These are phyloP conservation scores for Gallinago media DNA, from an alignment of 2,113 vertebrate genomes.

Conservation along the genomic window DNA sequence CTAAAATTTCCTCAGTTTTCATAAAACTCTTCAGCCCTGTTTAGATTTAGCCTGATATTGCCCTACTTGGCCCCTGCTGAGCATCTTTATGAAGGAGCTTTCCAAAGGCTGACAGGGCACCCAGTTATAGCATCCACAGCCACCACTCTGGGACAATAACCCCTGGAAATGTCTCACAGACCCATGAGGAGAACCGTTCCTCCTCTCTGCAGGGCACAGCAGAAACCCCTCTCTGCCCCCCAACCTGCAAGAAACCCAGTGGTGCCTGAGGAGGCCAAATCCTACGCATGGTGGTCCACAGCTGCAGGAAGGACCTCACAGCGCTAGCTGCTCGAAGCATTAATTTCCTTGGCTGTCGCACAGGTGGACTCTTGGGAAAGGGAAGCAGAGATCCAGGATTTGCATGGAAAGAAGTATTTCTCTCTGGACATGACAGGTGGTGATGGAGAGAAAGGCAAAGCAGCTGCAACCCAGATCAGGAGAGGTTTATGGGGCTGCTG, in stretches of 20 bases:
- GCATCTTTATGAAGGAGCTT: background rate
- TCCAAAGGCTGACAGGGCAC: background rate
- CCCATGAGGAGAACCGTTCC: rapidly evolving
- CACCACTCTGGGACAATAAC: background rate
- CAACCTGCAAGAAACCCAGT: background rate
- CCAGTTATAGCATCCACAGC: background rate
- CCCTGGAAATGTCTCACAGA: rapidly evolving
- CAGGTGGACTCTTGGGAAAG: background rate
- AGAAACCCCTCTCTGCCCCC: background rate
- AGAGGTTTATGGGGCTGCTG: background rate
- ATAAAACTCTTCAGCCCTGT: background rate
- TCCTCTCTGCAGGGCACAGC: background rate
- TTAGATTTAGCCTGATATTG: background rate
- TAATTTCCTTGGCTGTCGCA: background rate
- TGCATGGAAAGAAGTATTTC: background rate
- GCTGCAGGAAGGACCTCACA: background rate
- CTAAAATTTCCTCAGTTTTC: background rate
- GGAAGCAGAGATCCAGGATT: background rate
- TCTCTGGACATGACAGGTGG: background rate
- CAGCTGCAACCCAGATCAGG: background rate
- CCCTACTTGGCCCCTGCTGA: background rate
- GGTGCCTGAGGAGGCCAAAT: background rate
- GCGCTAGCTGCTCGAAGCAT: background rate
- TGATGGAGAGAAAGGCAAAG: background rate
- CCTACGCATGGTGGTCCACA: background rate